phyloP scores from a whole-genome alignment of 2,113 vertebrate genomes.

The Megaleporinus macrocephalus region DNA sequence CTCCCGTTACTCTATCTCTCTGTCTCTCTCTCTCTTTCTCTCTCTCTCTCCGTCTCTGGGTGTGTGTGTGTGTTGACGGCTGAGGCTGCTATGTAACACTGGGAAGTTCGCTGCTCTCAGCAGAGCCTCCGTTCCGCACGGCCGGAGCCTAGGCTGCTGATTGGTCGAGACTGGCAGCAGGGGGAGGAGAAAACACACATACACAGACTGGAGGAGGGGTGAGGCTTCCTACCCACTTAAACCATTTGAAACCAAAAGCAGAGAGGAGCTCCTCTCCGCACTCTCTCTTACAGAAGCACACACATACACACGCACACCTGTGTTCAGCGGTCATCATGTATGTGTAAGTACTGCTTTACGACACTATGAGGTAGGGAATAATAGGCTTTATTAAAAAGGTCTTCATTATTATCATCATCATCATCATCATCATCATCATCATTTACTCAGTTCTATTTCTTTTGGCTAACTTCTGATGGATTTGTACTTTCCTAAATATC shows the following conservation, averaged over 20 bases:
- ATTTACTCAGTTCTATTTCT: too few relatives aligned
- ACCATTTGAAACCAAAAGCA: constrained; percentile 36
- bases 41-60: constrained; percentile 47
- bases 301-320: constrained; percentile 12
- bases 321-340: too few relatives aligned
- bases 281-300: constrained; percentile 28
- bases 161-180: constrained; percentile 77
- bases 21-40: constrained; percentile 24
- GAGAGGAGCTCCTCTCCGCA: constrained; percentile 14
- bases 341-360: too few relatives aligned
- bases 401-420: too few relatives aligned
- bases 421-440: too few relatives aligned
- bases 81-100: constrained; percentile 67
- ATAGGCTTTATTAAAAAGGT: too few relatives aligned
- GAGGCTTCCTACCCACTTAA: constrained; percentile 27
- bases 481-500: too few relatives aligned
- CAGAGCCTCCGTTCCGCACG: constrained; percentile 74
- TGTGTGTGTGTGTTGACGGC: constrained; percentile 47
- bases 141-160: constrained; percentile 70
- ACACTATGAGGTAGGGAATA: too few relatives aligned
- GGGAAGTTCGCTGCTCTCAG: constrained; percentile 71
- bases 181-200: constrained; percentile 54
- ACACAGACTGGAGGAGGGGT: constrained; percentile 25
- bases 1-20: neutral
- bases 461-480: too few relatives aligned